Percentiles rank a stretch among this genome's conserved stretches.
phyloP scores from a whole-genome alignment of 2,113 vertebrate genomes.

The Notarius lentiginosus region DNA sequence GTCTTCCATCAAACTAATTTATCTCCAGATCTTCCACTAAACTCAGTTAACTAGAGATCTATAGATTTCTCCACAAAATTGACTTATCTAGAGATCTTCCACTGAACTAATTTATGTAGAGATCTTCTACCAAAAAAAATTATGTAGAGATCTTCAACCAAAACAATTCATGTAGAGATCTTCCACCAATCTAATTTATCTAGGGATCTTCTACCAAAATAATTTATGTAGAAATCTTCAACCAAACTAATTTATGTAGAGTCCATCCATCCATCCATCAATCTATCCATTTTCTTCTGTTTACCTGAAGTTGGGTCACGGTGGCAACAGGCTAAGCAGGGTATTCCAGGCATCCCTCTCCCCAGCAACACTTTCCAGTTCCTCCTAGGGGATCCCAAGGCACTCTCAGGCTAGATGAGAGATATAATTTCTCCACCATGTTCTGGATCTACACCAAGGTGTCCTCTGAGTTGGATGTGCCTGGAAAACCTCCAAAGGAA shows the following conservation, averaged over 20 bases:
- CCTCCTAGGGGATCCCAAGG: too few species aligned
- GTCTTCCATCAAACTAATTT: not conserved
- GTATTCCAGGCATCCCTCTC: too few species aligned
- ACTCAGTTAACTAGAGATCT: not conserved
- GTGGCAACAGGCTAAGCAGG: too few species aligned
- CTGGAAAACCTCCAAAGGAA: too few species aligned
- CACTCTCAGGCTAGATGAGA: too few species aligned
- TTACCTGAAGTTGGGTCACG: too few species aligned
- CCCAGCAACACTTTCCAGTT: too few species aligned
- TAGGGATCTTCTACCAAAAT: not conserved
- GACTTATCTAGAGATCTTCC: not conserved
- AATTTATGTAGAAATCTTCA: not conserved
- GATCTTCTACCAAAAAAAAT: not conserved
- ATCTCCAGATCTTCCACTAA: not conserved
- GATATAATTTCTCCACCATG: too few species aligned
- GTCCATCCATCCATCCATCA: not conserved
- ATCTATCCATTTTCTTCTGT: too few species aligned
- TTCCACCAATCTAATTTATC: not conserved
- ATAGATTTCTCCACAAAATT: not conserved
- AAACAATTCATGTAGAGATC: not conserved
- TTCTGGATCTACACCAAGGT: too few species aligned
- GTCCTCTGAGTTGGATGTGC: too few species aligned
- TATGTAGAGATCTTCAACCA: not conserved
- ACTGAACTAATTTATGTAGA: not conserved
- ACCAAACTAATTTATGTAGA: not conserved